These are phyloP conservation scores for Perca fluviatilis DNA, from an alignment of 2,113 vertebrate genomes.

Conservation along the genomic window DNA sequence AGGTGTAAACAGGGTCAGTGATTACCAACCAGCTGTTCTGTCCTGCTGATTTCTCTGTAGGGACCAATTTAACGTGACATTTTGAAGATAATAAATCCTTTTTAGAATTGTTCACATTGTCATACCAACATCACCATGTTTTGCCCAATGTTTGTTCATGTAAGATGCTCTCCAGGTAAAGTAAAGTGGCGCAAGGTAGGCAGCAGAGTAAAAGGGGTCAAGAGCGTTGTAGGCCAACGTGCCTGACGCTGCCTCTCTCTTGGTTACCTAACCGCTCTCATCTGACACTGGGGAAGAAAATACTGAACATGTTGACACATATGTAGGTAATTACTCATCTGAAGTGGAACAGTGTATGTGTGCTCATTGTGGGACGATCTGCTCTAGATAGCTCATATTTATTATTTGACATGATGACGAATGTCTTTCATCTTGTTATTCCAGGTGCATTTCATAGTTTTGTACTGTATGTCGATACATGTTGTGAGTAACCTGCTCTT, in stretches of 20 bases:
- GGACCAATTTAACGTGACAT: background rate
- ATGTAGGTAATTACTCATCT: conserved; percentile 27
- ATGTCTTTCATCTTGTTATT: conserved; percentile 24
- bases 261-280: conserved; percentile 39
- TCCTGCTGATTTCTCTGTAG: background rate
- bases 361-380: conserved; percentile 4
- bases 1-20: too few relatives aligned
- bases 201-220: conserved; percentile 30
- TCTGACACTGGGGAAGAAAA: conserved; percentile 20
- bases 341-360: conserved; percentile 1
- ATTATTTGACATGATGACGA: conserved; percentile 24
- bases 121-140: background rate
- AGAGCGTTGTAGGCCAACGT: background rate
- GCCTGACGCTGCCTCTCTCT: background rate
- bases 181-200: conserved; percentile 3
- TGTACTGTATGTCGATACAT: background rate
- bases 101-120: background rate
- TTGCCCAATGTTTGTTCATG: background rate
- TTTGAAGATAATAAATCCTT: background rate
- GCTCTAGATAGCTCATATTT: conserved; percentile 21
- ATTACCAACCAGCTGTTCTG: background rate
- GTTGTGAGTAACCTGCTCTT: background rate
- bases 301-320: conserved; percentile 29
- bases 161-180: background rate
- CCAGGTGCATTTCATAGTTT: background rate